Evolutionary conservation across 35 echinoderm and acorn worm species (phyloP).

Genomic region (Amphiura filiformis): DNA sequence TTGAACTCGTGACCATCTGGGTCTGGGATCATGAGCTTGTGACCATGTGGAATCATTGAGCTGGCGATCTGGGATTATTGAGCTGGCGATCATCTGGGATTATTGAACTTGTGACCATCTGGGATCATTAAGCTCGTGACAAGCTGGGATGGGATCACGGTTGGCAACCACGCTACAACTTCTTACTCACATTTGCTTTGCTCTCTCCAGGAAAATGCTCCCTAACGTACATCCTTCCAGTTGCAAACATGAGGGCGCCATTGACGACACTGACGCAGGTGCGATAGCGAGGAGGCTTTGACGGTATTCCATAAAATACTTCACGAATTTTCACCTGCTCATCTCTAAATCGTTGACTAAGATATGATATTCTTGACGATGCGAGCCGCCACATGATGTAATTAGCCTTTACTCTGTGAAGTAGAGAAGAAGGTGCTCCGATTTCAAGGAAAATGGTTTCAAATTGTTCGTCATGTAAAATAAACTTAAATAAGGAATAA

Average conservation of each 20-base stretch:
- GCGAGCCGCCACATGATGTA: not conserved
- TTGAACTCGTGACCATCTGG: too few relatives aligned
- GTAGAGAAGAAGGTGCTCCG: not conserved
- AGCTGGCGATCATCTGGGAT: too few relatives aligned
- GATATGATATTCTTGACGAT: not conserved
- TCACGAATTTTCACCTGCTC: not conserved
- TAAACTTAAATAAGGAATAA: not conserved
- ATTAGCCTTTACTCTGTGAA: not conserved
- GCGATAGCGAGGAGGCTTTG: not conserved
- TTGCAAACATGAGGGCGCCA: not conserved
- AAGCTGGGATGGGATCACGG: too few relatives aligned
- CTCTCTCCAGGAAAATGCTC: not conserved
- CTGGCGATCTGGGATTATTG: too few relatives aligned
- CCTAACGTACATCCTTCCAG: not conserved
- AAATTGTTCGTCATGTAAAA: too few relatives aligned
- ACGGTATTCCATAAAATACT: not conserved
- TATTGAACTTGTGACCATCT: too few relatives aligned
- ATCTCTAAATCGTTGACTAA: not conserved
- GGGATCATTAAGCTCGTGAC: too few relatives aligned
- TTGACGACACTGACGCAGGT: not conserved
- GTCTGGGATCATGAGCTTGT: too few relatives aligned
- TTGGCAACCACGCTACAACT: too few relatives aligned
- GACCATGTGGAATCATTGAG: too few relatives aligned
- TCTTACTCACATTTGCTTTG: not conserved
- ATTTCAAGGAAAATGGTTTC: too few relatives aligned